Evolutionary conservation across 2,888 invertebrate species (phyloP).

Genomic region (Philereme transversata): DNA sequence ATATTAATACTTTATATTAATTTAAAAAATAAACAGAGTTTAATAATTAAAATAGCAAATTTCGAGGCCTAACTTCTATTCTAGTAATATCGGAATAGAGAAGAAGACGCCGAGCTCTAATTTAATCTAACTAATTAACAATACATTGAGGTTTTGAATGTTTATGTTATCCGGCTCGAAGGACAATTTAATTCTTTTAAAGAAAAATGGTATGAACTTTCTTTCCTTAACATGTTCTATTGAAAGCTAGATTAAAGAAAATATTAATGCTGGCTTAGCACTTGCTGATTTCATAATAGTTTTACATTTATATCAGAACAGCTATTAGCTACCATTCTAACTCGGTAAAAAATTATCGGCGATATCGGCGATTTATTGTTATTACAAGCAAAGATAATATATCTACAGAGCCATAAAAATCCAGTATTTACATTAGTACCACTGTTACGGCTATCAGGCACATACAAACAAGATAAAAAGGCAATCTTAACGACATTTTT

Average conservation of each 20-base stretch:
- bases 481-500: conserved; percentile 73
- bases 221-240: too few species aligned
- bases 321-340: conserved; percentile 29
- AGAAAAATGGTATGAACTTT: too few species aligned
- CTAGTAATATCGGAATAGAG: too few species aligned
- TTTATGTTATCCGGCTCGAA: conserved; percentile 4
- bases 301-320: conserved; percentile 1
- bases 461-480: conserved; percentile 69
- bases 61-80: too few species aligned
- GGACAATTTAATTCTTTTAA: conserved; percentile 1
- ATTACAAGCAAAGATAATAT: conserved; percentile 52
- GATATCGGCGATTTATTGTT: conserved; percentile 56
- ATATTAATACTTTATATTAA: too few species aligned
- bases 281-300: not conserved
- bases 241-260: too few species aligned
- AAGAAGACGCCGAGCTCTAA: too few species aligned
- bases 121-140: too few species aligned
- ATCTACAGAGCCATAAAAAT: conserved; percentile 62
- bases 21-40: too few species aligned
- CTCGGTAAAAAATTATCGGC: conserved; percentile 44
- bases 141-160: too few species aligned
- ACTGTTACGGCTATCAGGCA: conserved; percentile 62
- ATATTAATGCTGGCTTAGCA: too few species aligned
- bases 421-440: conserved; percentile 66
- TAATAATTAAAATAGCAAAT: too few species aligned